Percentiles rank a stretch among this genome's conserved stretches.
Conservation (phyloP, 2,797 vertebrate species). For the Paramormyrops hopkinsi region DNA sequence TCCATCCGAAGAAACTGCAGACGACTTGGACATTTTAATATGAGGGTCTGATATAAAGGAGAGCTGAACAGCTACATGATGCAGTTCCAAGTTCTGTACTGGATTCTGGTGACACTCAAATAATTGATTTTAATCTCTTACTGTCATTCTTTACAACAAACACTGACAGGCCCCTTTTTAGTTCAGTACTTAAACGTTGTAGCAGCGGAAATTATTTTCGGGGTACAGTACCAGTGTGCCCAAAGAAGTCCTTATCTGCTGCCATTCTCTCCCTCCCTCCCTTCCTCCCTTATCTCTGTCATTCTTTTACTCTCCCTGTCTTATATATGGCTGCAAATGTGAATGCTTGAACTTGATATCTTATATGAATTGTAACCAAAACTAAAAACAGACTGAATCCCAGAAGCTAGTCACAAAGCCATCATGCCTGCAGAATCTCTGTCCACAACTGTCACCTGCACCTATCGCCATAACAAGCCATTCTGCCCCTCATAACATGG, state of each 20-base stretch:
- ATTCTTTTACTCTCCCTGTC: background rate
- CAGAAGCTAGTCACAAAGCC: background rate
- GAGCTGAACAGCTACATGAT: constrained; percentile 1
- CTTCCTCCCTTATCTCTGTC: constrained; percentile 16
- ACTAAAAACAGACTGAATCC: background rate
- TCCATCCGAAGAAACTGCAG: constrained; percentile 57
- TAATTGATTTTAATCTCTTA: constrained; percentile 15
- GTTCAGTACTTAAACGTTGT: constrained; percentile 12
- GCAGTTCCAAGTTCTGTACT: background rate
- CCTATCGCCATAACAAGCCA: background rate
- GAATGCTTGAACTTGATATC: background rate
- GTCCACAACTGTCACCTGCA: background rate
- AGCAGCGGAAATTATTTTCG: constrained; percentile 4
- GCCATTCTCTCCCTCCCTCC: constrained; percentile 33
- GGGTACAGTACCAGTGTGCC: background rate
- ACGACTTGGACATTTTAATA: constrained; percentile 55
- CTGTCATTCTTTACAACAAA: constrained; percentile 18
- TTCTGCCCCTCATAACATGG: background rate
- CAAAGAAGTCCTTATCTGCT: constrained; percentile 27
- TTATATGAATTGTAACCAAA: background rate
- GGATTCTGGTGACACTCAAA: constrained; percentile 11
- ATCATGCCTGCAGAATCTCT: background rate
- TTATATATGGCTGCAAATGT: background rate
- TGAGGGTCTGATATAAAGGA: constrained; percentile 35
- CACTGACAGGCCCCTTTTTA: constrained; percentile 13